Evolutionary conservation across 2,797 vertebrate genomes (phyloP).

Genomic region (Sebastes matsubarae): DNA sequence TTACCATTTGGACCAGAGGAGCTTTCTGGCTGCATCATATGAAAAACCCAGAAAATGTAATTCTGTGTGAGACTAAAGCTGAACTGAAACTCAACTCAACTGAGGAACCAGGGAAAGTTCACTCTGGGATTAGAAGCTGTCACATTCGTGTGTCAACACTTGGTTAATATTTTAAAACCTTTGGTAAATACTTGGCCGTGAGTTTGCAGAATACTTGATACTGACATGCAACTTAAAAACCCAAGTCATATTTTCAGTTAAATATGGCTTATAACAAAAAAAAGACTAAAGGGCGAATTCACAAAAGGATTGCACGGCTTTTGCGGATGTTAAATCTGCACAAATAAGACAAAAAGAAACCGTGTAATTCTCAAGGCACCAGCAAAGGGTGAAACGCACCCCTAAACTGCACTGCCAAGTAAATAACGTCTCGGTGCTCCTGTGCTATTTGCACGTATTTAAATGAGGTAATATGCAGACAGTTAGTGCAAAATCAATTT

Average conservation of each 20-base stretch:
- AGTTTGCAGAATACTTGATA: neutral
- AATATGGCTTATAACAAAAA: neutral
- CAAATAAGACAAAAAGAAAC: neutral
- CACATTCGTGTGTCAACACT: neutral
- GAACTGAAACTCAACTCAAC: constrained; percentile 22
- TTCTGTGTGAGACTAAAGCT: neutral
- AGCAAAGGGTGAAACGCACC: neutral
- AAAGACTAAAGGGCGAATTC: neutral
- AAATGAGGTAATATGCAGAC: neutral
- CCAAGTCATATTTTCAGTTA: neutral
- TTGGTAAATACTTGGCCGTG: neutral
- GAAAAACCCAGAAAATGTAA: constrained; percentile 1
- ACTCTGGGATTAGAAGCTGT: neutral
- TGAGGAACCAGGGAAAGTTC: neutral
- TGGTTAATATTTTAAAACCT: neutral
- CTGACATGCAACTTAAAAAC: neutral
- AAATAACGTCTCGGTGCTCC: neutral
- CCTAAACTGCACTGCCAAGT: neutral
- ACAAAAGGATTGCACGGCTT: neutral
- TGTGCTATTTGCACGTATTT: neutral
- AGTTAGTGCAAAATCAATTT: neutral
- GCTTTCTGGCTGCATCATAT: neutral
- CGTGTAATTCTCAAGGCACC: neutral
- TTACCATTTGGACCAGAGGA: constrained; percentile 24
- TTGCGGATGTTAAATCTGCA: neutral